A percentile compares a stretch with the other conserved stretches of the same genome.
Evolutionary conservation across 2,113 vertebrate species (phyloP).

Genomic region (Peromyscus maniculatus): DNA sequence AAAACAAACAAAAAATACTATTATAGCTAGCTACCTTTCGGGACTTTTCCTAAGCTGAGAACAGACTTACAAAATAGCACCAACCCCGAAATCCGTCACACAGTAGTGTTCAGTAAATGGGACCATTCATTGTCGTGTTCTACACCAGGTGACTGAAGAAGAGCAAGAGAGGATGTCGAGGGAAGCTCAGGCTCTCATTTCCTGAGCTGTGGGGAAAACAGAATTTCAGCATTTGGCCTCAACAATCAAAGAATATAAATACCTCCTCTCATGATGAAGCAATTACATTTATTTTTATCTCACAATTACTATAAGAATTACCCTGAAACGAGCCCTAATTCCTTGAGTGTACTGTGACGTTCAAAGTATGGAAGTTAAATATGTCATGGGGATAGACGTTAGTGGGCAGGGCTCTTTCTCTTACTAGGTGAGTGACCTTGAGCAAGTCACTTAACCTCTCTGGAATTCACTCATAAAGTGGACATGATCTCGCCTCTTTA

Average conservation of each 20-base stretch:
- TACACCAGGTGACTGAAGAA: background rate
- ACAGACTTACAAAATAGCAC: conserved; percentile 26
- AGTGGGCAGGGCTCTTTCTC: background rate
- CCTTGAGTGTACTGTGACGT: background rate
- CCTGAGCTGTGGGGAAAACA: conserved; percentile 6
- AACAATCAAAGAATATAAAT: conserved; percentile 42
- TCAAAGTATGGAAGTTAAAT: background rate
- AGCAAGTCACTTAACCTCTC: background rate
- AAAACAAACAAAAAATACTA: background rate
- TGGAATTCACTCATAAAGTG: background rate
- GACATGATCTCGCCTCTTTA: background rate
- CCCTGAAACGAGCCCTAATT: background rate
- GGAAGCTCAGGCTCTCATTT: background rate
- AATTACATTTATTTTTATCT: conserved; percentile 19
- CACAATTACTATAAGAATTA: conserved; percentile 45
- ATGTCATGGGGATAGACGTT: background rate
- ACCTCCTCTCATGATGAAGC: background rate
- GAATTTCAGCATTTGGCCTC: conserved; percentile 10
- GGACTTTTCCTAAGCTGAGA: conserved; percentile 54
- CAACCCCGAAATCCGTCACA: background rate
- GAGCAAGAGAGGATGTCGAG: background rate
- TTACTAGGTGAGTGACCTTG: background rate
- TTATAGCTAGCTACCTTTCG: background rate
- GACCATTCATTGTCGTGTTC: background rate
- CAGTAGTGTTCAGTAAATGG: conserved; percentile 16